phyloP scores from a whole-genome alignment of 1,140 invertebrate species.

The fruit fly (Drosophila melanogaster) region DNA sequence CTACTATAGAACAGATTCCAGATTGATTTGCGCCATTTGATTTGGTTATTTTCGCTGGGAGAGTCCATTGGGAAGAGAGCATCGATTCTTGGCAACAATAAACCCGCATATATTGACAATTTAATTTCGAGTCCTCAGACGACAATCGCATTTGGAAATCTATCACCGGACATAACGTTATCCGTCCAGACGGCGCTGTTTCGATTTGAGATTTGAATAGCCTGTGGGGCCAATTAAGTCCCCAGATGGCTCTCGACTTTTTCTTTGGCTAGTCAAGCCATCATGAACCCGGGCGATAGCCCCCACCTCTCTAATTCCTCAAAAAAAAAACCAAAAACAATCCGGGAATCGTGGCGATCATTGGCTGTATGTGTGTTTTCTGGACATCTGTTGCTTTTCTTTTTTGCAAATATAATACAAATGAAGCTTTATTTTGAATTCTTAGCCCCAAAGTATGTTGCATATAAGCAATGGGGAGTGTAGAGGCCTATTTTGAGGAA shows the following conservation, averaged over 20 bases:
- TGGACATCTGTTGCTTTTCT: not conserved
- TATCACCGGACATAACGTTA: constrained; percentile 35
- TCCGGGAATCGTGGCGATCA: not conserved
- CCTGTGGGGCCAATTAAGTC: constrained; percentile 24
- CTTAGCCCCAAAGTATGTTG: constrained; percentile 1
- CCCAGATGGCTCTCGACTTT: constrained; percentile 29
- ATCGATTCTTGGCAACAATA: constrained; percentile 23
- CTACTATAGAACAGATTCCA: constrained; percentile 37
- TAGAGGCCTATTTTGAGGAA: not conserved
- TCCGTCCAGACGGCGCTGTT: constrained; percentile 17
- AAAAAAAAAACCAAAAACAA: constrained; percentile 4
- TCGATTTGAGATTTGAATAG: constrained; percentile 1
- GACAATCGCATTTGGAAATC: constrained; percentile 25
- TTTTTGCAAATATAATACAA: not conserved
- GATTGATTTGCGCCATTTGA: constrained; percentile 38
- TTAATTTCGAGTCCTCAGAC: not conserved
- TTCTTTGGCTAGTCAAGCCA: constrained; percentile 16
- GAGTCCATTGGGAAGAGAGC: not conserved
- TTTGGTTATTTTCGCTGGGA: constrained; percentile 20
- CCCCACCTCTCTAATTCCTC: constrained; percentile 15
- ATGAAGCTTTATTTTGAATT: not conserved
- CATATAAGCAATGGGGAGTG: too few relatives aligned
- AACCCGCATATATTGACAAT: not conserved
- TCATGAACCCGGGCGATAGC: constrained; percentile 31
- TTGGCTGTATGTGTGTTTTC: not conserved